phyloP scores from a whole-genome alignment of 2,113 vertebrate genomes.

The Laticauda colubrina region DNA sequence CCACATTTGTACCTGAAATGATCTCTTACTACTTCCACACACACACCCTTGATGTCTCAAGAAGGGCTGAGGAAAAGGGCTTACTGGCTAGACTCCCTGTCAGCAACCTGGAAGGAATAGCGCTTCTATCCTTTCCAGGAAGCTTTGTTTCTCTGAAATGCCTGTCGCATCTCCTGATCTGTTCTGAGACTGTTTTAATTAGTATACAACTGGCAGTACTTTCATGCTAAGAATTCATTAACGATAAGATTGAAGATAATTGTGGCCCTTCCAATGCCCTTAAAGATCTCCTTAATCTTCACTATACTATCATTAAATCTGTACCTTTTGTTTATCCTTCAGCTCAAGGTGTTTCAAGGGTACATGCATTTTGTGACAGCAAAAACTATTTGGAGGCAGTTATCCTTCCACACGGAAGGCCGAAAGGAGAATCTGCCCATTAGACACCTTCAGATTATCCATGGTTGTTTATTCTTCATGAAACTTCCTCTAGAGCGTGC shows the following conservation, averaged over 20 bases:
- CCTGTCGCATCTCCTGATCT: conserved; percentile 37
- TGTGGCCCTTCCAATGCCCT: conserved; percentile 36
- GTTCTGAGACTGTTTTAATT: conserved; percentile 16
- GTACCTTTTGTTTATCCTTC: conserved; percentile 31
- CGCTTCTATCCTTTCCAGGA: background rate
- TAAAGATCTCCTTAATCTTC: conserved; percentile 24
- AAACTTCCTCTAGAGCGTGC: background rate
- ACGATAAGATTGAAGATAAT: conserved; percentile 32
- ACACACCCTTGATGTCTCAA: background rate
- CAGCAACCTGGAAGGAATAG: background rate
- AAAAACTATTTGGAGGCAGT: background rate
- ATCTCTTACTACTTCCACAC: background rate
- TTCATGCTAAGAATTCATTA: conserved; percentile 43
- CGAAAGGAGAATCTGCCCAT: background rate
- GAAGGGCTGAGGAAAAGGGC: background rate
- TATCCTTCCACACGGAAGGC: background rate
- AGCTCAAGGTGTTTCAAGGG: conserved; percentile 34
- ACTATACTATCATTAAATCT: conserved; percentile 35
- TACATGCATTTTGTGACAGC: background rate
- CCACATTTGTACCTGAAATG: background rate
- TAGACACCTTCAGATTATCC: conserved; percentile 14
- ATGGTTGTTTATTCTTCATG: conserved; percentile 11
- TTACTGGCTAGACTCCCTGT: background rate
- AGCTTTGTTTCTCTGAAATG: background rate
- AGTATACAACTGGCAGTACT: background rate